These are phyloP conservation scores for Chymomyza costata DNA, from an alignment of 1,140 invertebrate genomes.

Conservation along the genomic window DNA sequence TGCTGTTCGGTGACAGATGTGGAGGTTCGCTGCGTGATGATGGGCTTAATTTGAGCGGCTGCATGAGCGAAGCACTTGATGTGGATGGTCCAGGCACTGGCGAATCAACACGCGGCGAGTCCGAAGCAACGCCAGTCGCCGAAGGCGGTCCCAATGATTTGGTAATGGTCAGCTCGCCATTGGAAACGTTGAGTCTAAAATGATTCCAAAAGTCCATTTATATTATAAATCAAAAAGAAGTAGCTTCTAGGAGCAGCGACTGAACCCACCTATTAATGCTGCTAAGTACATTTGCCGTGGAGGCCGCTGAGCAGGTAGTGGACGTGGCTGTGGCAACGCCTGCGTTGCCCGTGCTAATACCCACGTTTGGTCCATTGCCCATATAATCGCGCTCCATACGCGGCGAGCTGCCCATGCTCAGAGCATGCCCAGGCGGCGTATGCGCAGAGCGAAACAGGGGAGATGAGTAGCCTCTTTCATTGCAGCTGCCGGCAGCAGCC, in stretches of 20 bases:
- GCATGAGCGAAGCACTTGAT: slow-evolving; percentile 50
- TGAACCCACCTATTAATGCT: slow-evolving; percentile 76
- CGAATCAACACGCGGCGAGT: slow-evolving; percentile 75
- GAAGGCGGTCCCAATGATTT: slow-evolving; percentile 81
- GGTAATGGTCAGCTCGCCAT: slow-evolving; percentile 87
- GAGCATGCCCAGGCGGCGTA: slow-evolving; percentile 53
- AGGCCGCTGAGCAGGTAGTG: slow-evolving; percentile 29
- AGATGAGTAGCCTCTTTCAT: slow-evolving; percentile 71
- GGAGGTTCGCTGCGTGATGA: slow-evolving; percentile 53
- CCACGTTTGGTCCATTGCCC: slow-evolving; percentile 48
- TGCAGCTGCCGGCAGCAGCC: slow-evolving; percentile 34
- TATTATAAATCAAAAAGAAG: neutral
- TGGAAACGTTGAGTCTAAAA: slow-evolving; percentile 81
- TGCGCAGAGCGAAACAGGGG: slow-evolving; percentile 63
- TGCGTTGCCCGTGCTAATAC: slow-evolving; percentile 7
- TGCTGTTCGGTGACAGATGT: slow-evolving; percentile 77
- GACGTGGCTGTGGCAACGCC: slow-evolving; percentile 19
- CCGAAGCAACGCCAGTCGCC: slow-evolving; percentile 77
- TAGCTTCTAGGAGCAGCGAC: rapidly evolving
- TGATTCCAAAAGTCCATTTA: neutral
- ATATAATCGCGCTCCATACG: slow-evolving; percentile 63
- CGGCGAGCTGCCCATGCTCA: slow-evolving; percentile 57
- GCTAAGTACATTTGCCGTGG: slow-evolving; percentile 74
- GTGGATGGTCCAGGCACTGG: slow-evolving; percentile 64
- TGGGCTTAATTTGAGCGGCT: slow-evolving; percentile 64